A percentile compares a stretch with the other conserved stretches of the same genome.
These are phyloP conservation scores for Steinernema carpocapsae DNA, from an alignment of 2,888 invertebrate genomes.

Conservation along the genomic window DNA sequence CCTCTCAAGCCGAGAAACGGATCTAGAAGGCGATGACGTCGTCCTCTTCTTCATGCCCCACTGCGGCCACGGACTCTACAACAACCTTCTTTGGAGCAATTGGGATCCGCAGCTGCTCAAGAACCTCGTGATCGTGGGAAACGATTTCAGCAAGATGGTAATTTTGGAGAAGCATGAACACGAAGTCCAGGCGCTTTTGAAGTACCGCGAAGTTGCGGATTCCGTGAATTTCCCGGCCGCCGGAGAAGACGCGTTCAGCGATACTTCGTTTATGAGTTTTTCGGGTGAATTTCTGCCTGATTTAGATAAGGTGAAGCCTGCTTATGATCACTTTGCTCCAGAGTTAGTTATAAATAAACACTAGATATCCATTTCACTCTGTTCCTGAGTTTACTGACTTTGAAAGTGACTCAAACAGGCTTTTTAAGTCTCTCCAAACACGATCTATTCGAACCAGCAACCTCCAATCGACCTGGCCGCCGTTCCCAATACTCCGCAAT, in stretches of 20 bases:
- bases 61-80: conserved; percentile 28
- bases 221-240: neutral
- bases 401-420: too few relatives aligned
- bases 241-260: conserved; percentile 19
- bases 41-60: conserved; percentile 28
- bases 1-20: neutral
- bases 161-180: conserved; percentile 16
- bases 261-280: conserved; percentile 14
- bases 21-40: neutral
- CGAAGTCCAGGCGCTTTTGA: conserved; percentile 23
- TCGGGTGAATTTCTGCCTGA: neutral
- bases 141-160: conserved; percentile 13
- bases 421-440: too few relatives aligned
- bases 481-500: too few relatives aligned
- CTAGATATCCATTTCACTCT: too few relatives aligned
- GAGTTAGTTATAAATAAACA: neutral
- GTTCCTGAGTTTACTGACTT: too few relatives aligned
- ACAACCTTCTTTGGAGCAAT: conserved; percentile 26
- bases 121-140: conserved; percentile 24
- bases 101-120: neutral
- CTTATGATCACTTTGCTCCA: neutral
- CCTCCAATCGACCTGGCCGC: too few relatives aligned
- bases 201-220: neutral
- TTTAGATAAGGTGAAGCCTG: neutral
- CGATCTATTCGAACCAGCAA: too few relatives aligned